These are phyloP conservation scores for Phasia obesa DNA, from an alignment of 2,888 invertebrate genomes.

Conservation along the genomic window DNA sequence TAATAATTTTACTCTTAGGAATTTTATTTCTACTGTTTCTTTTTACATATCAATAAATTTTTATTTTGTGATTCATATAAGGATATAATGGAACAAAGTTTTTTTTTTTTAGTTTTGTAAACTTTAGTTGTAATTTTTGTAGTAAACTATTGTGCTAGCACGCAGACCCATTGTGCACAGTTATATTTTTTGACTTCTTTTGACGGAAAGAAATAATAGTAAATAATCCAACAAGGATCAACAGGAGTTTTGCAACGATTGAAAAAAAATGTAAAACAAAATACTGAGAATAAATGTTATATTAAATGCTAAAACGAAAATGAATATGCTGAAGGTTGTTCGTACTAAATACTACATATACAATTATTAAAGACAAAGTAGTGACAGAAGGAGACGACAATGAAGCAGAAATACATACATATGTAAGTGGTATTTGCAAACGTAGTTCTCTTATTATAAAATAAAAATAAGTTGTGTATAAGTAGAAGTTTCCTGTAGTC, in stretches of 20 bases:
- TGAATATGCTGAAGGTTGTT: conserved; percentile 65
- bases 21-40: conserved; percentile 36
- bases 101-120: not conserved
- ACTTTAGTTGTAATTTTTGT: not conserved
- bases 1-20: conserved; percentile 53
- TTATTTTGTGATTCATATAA: not conserved
- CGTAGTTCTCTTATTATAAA: conserved; percentile 38
- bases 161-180: conserved; percentile 47
- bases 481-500: conserved; percentile 7
- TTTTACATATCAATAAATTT: conserved; percentile 4
- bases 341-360: conserved; percentile 35
- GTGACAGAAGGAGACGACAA: not conserved
- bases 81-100: not conserved
- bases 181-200: conserved; percentile 20
- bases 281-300: conserved; percentile 41
- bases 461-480: conserved; percentile 22
- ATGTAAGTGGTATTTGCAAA: conserved; percentile 63
- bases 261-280: conserved; percentile 22
- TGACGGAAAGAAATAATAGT: conserved; percentile 36
- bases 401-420: conserved; percentile 40
- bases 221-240: conserved; percentile 61
- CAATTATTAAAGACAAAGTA: conserved; percentile 12
- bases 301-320: conserved; percentile 57
- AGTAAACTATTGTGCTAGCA: not conserved
- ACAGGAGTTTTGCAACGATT: conserved; percentile 55